Evolutionary conservation across 2,888 invertebrate species (phyloP), one percentile per base, ranked within the genome.

Genomic region (Eurytoma adleriae): DNA sequence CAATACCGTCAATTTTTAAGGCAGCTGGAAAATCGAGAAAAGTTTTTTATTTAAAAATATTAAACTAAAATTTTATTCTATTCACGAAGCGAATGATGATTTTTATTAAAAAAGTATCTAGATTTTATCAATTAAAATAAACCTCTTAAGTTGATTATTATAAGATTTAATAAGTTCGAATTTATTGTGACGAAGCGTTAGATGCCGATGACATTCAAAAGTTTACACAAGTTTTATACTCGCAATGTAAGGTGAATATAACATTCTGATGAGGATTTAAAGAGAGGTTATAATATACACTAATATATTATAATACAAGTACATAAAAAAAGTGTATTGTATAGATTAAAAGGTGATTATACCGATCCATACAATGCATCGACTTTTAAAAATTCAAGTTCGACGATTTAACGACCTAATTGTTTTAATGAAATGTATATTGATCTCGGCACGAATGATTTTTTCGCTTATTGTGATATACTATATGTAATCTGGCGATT

Each of bases 191-290:
- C 80, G 66, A 82, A 78, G 78, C 82, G 80, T 82, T 69, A 82
- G 72, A 80, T 75, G 80, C 78, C 72, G 72, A 80, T 72, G 72
- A 80, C 77, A 64, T 30, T 82, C n/a, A 75, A 80, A 74, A 82
- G 78, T 82, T 82, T 82, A 78, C 74, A 74, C 59, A 80, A 68
- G 68, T 82, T 82, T 82, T 80, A 72, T 80, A 78, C 70, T 70
- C 50, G 57, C 30, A 66, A 74, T 54, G 24, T 70, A 80, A 71
- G 30, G 72, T 71, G 75, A 73, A 64, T 61, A 78, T 50, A 72
- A 78, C 62, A 50, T 79, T 79, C 70, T 79, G 74, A 66, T 40
- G 70, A 74, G 71, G 66, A 13, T 78, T 80, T 69, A 72, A 69
- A 62, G 71, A 59, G 48, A 68, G 71, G 64, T 82, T 80, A 78